Base-by-base conservation (phyloP, 1,140 invertebrate genomes). In the Cydia fagiglandana region DNA sequence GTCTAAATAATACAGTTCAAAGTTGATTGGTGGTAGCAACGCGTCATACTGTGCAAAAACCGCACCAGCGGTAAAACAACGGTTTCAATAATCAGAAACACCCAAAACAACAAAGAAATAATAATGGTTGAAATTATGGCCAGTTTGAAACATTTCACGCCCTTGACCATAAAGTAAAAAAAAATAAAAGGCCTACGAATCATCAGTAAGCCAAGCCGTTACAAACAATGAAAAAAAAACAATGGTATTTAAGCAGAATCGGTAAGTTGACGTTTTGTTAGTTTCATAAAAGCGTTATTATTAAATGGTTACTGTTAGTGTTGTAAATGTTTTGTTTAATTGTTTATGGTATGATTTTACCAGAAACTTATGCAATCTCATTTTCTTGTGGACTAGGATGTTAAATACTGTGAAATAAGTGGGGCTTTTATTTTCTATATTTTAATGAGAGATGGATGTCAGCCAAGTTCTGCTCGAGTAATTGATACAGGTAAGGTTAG, bases 71-170 rank as follows among this genome's bases (percentile, higher is more conserved):
- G 38, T n/a, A 7, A 17, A 45, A 70, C 34, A 70, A 68, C 64
- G 64, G 34, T 70, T 70, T 38, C 12, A 70, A 70, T 70, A 38
- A 38, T 17, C 34, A 70, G 66, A 20, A 70, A 70, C 13, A 17
- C 28, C 15, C n/a, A n/a, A n/a, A 34, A 38, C 15, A 41, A 70
- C 66, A 70, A 70, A 70, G 15, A 10, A 70, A 10, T 30, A 34
- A n/a, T n/a, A n/a, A n/a, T n/a, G n/a, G n/a, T n/a, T n/a, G n/a
- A n/a, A n/a, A 70, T 70, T 15, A 41, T 70, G 66, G 38, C 30
- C 34, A 28, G 10, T 28, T 28, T n/a, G 34, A 17, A 38, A 34
- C 45, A 70, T 61, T 61, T 61, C 56, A 61, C 56, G 56, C 56
- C 56, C 56, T 24, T 61, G 2, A 61, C 56, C 56, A 61, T 61